These are phyloP conservation scores for Maccullochella peelii DNA, from an alignment of 2,113 vertebrate species.

Conservation along the genomic window DNA sequence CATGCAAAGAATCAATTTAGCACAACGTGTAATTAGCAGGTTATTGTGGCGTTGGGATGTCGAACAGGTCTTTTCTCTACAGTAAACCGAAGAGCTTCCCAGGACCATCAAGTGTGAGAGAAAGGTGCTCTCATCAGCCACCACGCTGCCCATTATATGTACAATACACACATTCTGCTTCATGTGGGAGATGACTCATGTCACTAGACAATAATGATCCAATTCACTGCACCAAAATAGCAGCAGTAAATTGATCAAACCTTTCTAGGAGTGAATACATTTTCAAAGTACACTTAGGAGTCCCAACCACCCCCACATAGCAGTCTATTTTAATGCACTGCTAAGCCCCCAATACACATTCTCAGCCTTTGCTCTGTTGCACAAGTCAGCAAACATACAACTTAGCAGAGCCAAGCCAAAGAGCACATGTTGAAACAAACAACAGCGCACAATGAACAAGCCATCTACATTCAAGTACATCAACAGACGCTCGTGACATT, in stretches of 20 bases:
- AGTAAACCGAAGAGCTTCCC: conserved; percentile 44
- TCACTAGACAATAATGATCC: conserved; percentile 40
- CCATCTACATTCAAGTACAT: background rate
- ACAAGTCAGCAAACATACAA: conserved; percentile 59
- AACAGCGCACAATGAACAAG: background rate
- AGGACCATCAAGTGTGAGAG: conserved; percentile 16
- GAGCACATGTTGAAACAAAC: background rate
- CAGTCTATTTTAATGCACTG: conserved; percentile 40
- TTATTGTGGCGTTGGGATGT: conserved; percentile 26
- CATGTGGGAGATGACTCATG: conserved; percentile 36
- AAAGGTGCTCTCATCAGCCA: conserved; percentile 10
- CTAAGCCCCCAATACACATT: conserved; percentile 34
- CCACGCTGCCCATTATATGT: conserved; percentile 8
- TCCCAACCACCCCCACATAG: conserved; percentile 1
- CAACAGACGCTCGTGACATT: conserved; percentile 2
- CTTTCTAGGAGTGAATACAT: conserved; percentile 22
- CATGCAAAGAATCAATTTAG: conserved; percentile 10
- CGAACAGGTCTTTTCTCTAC: conserved; percentile 44
- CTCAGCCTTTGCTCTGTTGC: conserved; percentile 60
- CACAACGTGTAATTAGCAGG: conserved; percentile 46
- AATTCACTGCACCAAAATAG: conserved; percentile 38
- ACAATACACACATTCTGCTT: conserved; percentile 47
- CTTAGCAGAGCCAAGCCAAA: background rate
- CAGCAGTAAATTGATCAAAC: conserved; percentile 31
- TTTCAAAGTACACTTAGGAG: conserved; percentile 39